These are phyloP conservation scores for Buceros bicornis DNA, from an alignment of 2,797 vertebrate genomes.

Conservation along the genomic window DNA sequence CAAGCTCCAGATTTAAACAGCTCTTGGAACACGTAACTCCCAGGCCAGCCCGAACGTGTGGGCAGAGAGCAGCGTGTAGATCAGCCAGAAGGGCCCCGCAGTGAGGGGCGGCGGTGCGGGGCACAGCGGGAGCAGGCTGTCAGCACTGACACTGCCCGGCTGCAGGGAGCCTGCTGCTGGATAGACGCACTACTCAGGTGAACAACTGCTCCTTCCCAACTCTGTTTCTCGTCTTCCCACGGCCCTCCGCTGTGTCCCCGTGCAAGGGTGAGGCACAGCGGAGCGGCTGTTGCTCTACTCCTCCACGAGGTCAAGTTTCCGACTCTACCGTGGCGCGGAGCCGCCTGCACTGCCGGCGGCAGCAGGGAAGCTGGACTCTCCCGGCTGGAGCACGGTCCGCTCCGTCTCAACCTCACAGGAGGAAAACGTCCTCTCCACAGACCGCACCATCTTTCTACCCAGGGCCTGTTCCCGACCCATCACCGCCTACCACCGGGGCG, in stretches of 20 bases:
- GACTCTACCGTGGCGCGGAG: background rate
- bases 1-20: background rate
- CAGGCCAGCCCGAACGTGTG: accelerated
- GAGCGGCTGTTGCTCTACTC: background rate
- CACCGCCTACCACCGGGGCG: background rate
- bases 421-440: too few relatives aligned
- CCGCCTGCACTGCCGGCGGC: background rate
- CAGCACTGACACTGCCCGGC: background rate
- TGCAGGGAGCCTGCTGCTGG: background rate
- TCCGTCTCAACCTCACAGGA: background rate
- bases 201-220: background rate
- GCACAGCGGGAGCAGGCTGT: background rate
- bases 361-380: too few relatives aligned
- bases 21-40: background rate
- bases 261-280: background rate
- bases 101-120: background rate
- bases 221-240: background rate
- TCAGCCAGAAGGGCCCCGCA: background rate
- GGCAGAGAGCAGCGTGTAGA: accelerated
- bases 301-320: background rate
- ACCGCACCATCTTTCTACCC: accelerated
- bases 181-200: accelerated
- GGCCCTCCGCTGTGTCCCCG: background rate
- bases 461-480: background rate
- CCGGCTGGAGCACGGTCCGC: background rate